Evolutionary conservation across 2,888 invertebrate genomes (phyloP).

Genomic region (Pheosia tremula): DNA sequence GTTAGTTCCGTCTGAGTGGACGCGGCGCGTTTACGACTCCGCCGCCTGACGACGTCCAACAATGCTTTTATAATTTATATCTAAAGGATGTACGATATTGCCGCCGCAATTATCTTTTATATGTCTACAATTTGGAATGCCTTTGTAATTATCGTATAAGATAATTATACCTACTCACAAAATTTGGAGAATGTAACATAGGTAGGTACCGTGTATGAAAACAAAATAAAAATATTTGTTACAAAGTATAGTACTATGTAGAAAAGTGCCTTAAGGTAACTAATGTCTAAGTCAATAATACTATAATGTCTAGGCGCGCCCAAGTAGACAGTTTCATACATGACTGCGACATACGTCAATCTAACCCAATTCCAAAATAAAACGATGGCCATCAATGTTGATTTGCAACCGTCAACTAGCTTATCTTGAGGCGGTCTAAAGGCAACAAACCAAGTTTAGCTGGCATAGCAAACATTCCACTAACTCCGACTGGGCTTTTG

Average conservation of each 20-base stretch:
- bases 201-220: too few relatives aligned
- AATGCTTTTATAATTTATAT: slow-evolving; percentile 78
- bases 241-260: too few relatives aligned
- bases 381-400: slow-evolving; percentile 6
- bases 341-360: background rate
- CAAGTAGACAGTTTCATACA: too few relatives aligned
- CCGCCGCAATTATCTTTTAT: slow-evolving; percentile 44
- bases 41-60: slow-evolving; percentile 56
- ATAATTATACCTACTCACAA: background rate
- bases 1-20: slow-evolving; percentile 76
- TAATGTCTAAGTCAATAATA: too few relatives aligned
- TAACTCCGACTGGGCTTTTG: slow-evolving; percentile 61
- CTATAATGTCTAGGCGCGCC: too few relatives aligned
- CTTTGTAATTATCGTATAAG: slow-evolving; percentile 1
- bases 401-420: slow-evolving; percentile 19
- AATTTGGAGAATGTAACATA: too few relatives aligned
- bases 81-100: slow-evolving; percentile 62
- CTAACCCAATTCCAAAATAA: background rate
- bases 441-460: slow-evolving; percentile 53
- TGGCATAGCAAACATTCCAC: slow-evolving; percentile 58
- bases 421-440: slow-evolving; percentile 51
- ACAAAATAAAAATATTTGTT: too few relatives aligned
- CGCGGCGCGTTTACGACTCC: slow-evolving; percentile 62
- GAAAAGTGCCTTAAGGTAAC: too few relatives aligned
- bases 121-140: slow-evolving; percentile 18